Evolutionary conservation across 2,888 invertebrate genomes (phyloP), one percentile per base, ranked within the genome.

Genomic region (Cremastobaeus sp.): DNA sequence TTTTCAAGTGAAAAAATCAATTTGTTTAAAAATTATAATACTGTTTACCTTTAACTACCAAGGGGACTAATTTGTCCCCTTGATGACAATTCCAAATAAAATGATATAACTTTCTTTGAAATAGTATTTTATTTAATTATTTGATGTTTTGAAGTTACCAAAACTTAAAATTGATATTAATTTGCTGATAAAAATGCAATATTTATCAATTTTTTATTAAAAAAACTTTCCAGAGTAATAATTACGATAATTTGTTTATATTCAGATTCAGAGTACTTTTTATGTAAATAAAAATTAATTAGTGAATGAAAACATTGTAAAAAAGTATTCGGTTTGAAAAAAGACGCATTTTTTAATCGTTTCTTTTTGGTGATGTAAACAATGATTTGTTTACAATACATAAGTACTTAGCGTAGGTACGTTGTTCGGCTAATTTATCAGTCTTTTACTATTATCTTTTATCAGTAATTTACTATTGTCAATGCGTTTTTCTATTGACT

Each of bases 91-190:
- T 47, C 6, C 30, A 30, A 30, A 52, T 52, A 52, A 35, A 52
- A 5, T 35, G 35, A 52, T 35, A 21, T 21, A 35, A 20, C 20
- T 35, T 21, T 52, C 12, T 20, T 34, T 48, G 11, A 17, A 48
- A 48, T 48, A 48, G 34, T 34, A 34, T 18, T 18, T 48, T 1
- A 18, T 35, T 1, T 35, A 37, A 25, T 37, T 52, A 52, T 52
- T 35, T 52, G 52, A 52, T 25, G 25, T 37, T 25, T 37, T 52
- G 21, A 35, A 52, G 21, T 52, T 52, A 52, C 25, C 52, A 52
- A 15, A 52, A 52, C 37, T 37, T 52, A 52, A 52, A 14, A 52
- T 37, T 37, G n/a, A 20, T 50, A 50, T 50, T 50, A 50, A 50
- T 50, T 35, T 50, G 34, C n/a, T 50, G 34, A 35, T 34, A 50